phyloP scores from a whole-genome alignment of 2,888 invertebrate species.

The Minunthozetes semirufus region DNA sequence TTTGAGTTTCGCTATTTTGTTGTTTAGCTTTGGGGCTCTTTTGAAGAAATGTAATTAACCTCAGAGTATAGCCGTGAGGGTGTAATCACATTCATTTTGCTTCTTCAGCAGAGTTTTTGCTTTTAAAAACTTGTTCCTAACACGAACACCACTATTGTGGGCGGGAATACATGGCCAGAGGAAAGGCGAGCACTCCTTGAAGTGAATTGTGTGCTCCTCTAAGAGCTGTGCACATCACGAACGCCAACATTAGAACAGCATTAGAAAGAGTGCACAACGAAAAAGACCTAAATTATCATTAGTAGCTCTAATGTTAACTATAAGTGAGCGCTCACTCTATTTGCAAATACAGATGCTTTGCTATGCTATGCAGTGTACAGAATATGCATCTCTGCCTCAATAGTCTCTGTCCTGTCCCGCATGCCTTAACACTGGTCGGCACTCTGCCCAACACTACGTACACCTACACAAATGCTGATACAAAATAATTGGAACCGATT shows the following conservation, averaged over 20 bases:
- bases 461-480: background rate
- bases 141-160: conserved; percentile 23
- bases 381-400: background rate
- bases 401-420: background rate
- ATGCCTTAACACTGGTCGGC: background rate
- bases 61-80: conserved; percentile 31
- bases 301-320: conserved; percentile 23
- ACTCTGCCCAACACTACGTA: background rate
- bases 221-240: conserved; percentile 3
- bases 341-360: conserved; percentile 19
- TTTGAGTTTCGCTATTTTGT: conserved; percentile 30
- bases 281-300: conserved; percentile 29
- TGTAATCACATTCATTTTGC: conserved; percentile 32
- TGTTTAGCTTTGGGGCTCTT: conserved; percentile 2
- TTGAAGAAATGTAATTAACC: conserved; percentile 28
- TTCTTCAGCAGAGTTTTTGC: conserved; percentile 14
- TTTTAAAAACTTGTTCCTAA: conserved; percentile 24
- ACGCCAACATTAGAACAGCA: background rate
- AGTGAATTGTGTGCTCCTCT: conserved; percentile 25
- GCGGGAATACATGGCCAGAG: conserved; percentile 25
- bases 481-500: conserved; percentile 2
- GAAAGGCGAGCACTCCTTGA: conserved; percentile 23
- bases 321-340: conserved; percentile 20
- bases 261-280: background rate
- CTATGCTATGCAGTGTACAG: no score